These are phyloP conservation scores for Helogale parvula DNA, from an alignment of 2,113 vertebrate species.

Conservation along the genomic window DNA sequence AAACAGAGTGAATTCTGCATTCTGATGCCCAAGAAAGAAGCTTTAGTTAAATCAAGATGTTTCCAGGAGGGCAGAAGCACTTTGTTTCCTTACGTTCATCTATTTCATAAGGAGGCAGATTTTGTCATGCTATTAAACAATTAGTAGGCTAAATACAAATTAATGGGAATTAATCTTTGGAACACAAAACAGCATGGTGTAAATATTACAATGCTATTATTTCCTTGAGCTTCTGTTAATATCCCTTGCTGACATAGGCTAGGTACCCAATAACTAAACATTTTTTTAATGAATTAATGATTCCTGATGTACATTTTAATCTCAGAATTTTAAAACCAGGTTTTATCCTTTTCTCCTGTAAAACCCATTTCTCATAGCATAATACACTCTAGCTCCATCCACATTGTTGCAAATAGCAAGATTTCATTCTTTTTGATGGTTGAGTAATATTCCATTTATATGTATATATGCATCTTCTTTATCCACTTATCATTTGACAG, in stretches of 20 bases:
- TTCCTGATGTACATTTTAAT: neutral
- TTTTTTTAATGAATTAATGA: neutral
- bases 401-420: too few species aligned
- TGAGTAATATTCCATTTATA: too few species aligned
- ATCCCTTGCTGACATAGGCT: neutral
- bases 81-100: neutral
- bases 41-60: neutral
- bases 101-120: neutral
- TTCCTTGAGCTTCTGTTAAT: neutral
- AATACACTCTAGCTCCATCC: too few species aligned
- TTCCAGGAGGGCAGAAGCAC: neutral
- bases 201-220: neutral
- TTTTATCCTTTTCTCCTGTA: neutral
- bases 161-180: neutral
- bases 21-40: neutral
- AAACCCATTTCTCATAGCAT: neutral
- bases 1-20: neutral
- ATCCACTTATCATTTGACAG: too few species aligned
- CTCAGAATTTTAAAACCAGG: neutral
- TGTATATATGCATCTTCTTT: too few species aligned
- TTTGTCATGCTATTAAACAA: neutral
- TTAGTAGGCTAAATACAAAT: neutral
- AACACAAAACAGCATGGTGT: neutral
- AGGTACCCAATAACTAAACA: neutral
- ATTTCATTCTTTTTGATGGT: too few species aligned